These are phyloP conservation scores for Labeo rohita DNA, from an alignment of 2,113 vertebrate genomes.

Conservation along the genomic window DNA sequence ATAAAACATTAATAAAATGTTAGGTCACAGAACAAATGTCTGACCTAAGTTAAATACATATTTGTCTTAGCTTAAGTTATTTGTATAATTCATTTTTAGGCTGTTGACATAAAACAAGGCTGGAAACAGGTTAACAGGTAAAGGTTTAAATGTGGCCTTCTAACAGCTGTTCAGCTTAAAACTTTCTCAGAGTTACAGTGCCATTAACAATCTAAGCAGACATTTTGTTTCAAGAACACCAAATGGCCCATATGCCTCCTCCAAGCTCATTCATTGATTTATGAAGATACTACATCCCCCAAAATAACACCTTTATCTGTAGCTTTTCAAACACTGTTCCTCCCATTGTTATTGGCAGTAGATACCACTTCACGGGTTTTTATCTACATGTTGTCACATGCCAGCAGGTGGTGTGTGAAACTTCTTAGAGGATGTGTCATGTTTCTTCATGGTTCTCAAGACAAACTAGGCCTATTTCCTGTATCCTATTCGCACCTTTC, in stretches of 20 bases:
- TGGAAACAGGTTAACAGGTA: neutral
- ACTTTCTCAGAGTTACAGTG: neutral
- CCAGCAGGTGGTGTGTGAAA: neutral
- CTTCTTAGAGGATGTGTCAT: neutral
- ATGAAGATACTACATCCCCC: constrained; percentile 12
- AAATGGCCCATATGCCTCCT: constrained; percentile 14
- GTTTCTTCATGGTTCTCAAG: neutral
- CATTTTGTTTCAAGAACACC: constrained; percentile 15
- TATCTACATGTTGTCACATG: constrained; percentile 25
- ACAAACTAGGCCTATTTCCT: neutral
- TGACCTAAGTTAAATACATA: neutral
- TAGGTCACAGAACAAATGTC: neutral
- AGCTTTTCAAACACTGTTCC: neutral
- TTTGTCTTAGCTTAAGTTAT: neutral
- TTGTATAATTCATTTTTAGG: neutral
- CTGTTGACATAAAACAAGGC: neutral
- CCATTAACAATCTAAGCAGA: neutral
- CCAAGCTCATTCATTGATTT: constrained; percentile 1
- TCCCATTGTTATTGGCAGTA: neutral
- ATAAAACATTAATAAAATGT: neutral
- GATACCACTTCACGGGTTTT: constrained; percentile 27
- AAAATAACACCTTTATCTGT: neutral
- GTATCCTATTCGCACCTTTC: neutral
- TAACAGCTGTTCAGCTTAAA: constrained; percentile 23
- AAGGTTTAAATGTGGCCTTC: neutral